Percentiles rank a stretch among this genome's conserved stretches.
phyloP scores from a whole-genome alignment of 2,888 invertebrate species.

The Tortricodes alternella region DNA sequence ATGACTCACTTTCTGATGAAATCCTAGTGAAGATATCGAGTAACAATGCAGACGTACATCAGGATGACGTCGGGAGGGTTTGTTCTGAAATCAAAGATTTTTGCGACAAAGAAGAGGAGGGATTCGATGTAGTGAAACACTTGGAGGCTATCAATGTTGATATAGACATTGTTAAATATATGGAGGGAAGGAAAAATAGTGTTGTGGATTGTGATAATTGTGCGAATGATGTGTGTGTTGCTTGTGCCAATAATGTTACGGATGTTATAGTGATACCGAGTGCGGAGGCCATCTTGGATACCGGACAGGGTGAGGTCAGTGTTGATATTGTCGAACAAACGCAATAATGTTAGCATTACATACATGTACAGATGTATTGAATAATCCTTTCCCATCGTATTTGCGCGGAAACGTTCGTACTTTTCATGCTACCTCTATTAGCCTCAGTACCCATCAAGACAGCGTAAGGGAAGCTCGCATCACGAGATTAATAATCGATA shows the following conservation, averaged over 20 bases:
- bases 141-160: conserved; percentile 43
- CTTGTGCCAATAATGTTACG: conserved; percentile 58
- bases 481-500: too few species aligned
- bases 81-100: conserved; percentile 67
- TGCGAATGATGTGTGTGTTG: conserved; percentile 51
- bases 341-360: conserved; percentile 15
- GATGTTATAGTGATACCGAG: conserved; percentile 73
- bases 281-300: conserved; percentile 69
- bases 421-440: too few species aligned
- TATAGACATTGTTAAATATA: conserved; percentile 46
- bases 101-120: conserved; percentile 50
- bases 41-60: conserved; percentile 65
- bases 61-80: conserved; percentile 63
- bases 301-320: conserved; percentile 45
- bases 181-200: conserved; percentile 43
- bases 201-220: conserved; percentile 48
- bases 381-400: neutral
- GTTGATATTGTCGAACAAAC: conserved; percentile 2
- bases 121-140: conserved; percentile 53
- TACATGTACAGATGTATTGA: neutral
- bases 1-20: conserved; percentile 44
- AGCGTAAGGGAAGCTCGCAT: too few species aligned
- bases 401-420: too few species aligned
- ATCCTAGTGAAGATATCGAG: conserved; percentile 65
- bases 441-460: too few species aligned